Percentiles rank a stretch among this genome's conserved stretches.
Conservation (phyloP, 2,113 vertebrate genomes). For the Alethe castanea region DNA sequence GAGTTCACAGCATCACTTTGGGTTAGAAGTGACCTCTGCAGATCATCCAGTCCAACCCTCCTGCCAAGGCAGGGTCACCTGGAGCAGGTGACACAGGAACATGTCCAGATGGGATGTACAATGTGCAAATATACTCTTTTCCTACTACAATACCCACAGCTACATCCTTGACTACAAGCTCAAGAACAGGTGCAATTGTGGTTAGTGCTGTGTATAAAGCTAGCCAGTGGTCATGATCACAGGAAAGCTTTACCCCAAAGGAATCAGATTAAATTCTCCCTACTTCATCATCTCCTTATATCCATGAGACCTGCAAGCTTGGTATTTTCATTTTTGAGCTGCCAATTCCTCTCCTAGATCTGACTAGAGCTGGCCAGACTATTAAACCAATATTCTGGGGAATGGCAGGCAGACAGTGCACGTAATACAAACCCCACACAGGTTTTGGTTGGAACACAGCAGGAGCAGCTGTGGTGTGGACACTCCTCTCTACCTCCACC, state of each 20-base stretch:
- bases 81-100: neutral
- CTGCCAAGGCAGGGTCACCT: neutral
- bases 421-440: neutral
- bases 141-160: neutral
- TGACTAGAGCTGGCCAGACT: accelerated
- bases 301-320: neutral
- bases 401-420: neutral
- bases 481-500: accelerated
- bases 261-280: neutral
- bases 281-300: neutral
- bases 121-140: neutral
- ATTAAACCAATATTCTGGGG: neutral
- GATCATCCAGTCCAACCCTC: neutral
- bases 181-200: neutral
- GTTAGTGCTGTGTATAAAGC: neutral
- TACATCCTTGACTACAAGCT: neutral
- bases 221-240: neutral
- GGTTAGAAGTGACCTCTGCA: neutral
- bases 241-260: neutral
- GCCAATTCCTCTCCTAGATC: neutral
- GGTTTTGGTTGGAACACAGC: neutral
- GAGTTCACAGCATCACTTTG: neutral
- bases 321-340: neutral
- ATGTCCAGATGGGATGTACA: accelerated
- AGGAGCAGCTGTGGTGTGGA: neutral